Percentiles rank a stretch among this genome's conserved stretches.
phyloP scores from a whole-genome alignment of 2,888 invertebrate species.

The Neoascia interrupta region DNA sequence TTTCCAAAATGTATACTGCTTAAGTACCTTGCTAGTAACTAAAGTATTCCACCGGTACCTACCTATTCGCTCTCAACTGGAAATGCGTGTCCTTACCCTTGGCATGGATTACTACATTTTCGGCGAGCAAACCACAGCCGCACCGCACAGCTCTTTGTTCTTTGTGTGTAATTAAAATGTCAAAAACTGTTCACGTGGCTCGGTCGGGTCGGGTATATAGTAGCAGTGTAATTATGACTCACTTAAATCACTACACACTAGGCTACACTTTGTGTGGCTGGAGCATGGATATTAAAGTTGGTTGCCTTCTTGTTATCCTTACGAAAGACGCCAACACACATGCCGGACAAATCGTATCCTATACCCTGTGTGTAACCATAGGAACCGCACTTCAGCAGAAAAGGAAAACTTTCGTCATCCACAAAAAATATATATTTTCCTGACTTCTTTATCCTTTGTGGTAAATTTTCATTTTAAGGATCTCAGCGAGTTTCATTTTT shows the following conservation, averaged over 20 bases:
- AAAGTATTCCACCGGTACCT: no score
- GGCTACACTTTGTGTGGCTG: no score
- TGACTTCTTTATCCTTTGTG: slow-evolving; percentile 3
- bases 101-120: slow-evolving; percentile 16
- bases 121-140: background rate
- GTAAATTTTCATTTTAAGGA: slow-evolving; percentile 5
- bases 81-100: slow-evolving; percentile 26
- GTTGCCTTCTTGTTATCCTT: slow-evolving; percentile 37
- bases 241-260: slow-evolving; percentile 21
- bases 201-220: background rate
- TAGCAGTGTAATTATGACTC: slow-evolving; percentile 32
- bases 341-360: background rate
- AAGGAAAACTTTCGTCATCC: background rate
- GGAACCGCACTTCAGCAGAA: no score
- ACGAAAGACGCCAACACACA: background rate
- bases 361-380: no score
- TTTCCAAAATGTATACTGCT: no score
- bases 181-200: slow-evolving; percentile 28
- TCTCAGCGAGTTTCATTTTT: background rate
- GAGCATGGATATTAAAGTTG: no score
- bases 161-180: slow-evolving; percentile 42
- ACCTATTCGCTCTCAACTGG: no score
- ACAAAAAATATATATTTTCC: background rate
- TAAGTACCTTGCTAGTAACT: no score
- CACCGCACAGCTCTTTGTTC: slow-evolving; percentile 14